Conservation (phyloP, 2,113 vertebrate genomes). For the human region GRCh38 chr3:131226001-131226500, state of each 20-base stretch:
- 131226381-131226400: no score
- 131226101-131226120: not conserved
- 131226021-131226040: not conserved
- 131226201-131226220: rapidly evolving
- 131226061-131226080: not conserved
- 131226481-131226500: no score
- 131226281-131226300: not conserved
- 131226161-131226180: not conserved
- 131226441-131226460: no score
- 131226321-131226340: not conserved
- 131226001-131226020: not conserved
- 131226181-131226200: not conserved
- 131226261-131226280: not conserved
- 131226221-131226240: not conserved
- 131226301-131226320: not conserved
- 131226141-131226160: not conserved
- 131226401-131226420: no score
- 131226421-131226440: no score
- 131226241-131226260: not conserved
- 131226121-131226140: not conserved
- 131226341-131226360: not conserved
- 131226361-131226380: no score
- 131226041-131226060: not conserved
- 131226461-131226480: no score
- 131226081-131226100: not conserved